phyloP scores from a whole-genome alignment of 2,888 invertebrate genomes.

The Lomographa bimaculata region DNA sequence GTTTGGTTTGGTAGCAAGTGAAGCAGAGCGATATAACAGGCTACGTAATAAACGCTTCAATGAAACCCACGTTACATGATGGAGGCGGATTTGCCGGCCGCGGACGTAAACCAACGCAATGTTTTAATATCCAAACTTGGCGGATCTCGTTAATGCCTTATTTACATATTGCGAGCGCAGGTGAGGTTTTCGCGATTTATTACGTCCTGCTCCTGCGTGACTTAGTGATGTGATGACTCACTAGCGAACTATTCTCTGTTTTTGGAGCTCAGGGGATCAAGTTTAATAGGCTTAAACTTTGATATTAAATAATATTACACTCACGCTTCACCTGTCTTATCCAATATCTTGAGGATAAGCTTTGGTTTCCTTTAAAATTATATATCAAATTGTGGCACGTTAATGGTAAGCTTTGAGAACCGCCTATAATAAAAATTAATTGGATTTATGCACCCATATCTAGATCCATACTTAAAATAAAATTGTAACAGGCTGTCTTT shows the following conservation, averaged over 20 bases:
- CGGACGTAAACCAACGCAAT: constrained; percentile 30
- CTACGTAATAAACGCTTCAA: constrained; percentile 51
- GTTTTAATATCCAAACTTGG: constrained; percentile 38
- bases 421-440: too few species aligned
- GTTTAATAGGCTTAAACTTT: constrained; percentile 11
- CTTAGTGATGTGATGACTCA: too few species aligned
- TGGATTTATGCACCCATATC: too few species aligned
- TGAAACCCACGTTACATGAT: constrained; percentile 56
- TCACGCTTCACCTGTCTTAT: too few species aligned
- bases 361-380: too few species aligned
- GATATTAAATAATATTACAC: too few species aligned
- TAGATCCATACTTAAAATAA: too few species aligned
- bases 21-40: neutral
- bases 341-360: too few species aligned
- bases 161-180: constrained; percentile 32
- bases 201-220: too few species aligned
- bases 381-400: too few species aligned
- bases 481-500: too few species aligned
- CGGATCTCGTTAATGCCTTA: constrained; percentile 29
- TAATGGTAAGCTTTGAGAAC: too few species aligned
- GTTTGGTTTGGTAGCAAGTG: neutral
- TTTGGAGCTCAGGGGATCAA: constrained; percentile 5
- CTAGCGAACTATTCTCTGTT: constrained; percentile 8
- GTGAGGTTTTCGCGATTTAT: constrained; percentile 7
- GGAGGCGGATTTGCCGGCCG: constrained; percentile 41